Evolutionary conservation across 2,888 invertebrate genomes (phyloP), one percentile per base, ranked within the genome.

Genomic region (Craniophora ligustri): DNA sequence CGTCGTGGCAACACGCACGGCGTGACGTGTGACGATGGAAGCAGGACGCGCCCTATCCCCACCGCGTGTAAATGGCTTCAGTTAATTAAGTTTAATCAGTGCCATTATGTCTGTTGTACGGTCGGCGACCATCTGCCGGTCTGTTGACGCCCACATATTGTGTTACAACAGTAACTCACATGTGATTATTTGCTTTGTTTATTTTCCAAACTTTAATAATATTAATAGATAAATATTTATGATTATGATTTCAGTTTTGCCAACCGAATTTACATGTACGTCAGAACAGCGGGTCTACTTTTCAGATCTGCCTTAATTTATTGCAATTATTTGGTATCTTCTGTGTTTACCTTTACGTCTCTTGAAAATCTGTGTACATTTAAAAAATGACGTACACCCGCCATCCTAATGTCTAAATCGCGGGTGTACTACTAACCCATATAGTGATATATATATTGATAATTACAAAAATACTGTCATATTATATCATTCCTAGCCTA

Each of bases 1-100:
- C 48, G 31, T 60, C 57, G 49, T 46, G 42, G 58, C 63, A 55
- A 58, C 71, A 62, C 69, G 64, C 58, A 54, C 56, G 55, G 42
- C 39, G 39, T 65, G 65, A 66, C 58, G 55, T 57, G 51, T 59
- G 57, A 39, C 60, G 46, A 68, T 68, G 70, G 67, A 67, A 74
- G 77, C 63, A 68, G 68, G 73, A 65, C 72, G 75, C 72, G 68
- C 75, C 78, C 79, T 72, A 75, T 68, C 71, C 83, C 78, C 84
- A 80, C 73, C 65, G 79, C 82, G 87, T 84, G 87, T 87, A 89
- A 91, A 92, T 88, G 92, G 92, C 92, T 93, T 93, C 92, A 91
- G 90, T 91, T 93, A 93, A 92, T 93, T 93, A 92, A 92, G 86
- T 93, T 92, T 93, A 92, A 93, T 92, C 92, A 91, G 86, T 87